Evolutionary conservation across 2,113 vertebrate genomes (phyloP), one percentile per base, ranked within the genome.

Genomic region (Tetrax tetrax): DNA sequence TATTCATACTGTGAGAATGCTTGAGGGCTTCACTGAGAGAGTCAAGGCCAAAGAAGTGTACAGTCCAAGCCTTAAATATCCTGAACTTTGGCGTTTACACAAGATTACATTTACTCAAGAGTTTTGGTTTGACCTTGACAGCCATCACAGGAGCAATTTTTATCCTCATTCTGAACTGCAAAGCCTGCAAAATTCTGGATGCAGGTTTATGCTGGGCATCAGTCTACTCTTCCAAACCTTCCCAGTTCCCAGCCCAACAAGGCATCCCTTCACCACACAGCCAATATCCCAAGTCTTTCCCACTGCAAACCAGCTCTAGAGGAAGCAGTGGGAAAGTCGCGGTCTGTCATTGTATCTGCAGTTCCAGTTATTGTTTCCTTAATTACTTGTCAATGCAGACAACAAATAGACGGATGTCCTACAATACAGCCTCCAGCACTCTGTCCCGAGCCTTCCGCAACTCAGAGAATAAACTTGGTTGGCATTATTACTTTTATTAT

Each of bases 361-460:
- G 94, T 97, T 98, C 77, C 95, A 95, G 95, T 97, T 98, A 94
- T 97, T 98, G 98, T 98, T 98, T 98, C 96, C 97, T 98, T 97
- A 97, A 98, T 97, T 95, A 90, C 95, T 76, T 61, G 71, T 97
- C 95, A 98, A 97, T 95, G 88, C 63, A 88, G 96, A 98, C 97
- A 97, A 97, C 91, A 97, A 97, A 97, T 92, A 97, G 91, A 96
- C 72, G 93, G 97, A 98, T 97, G 93, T 98, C 96, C 95, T 87
- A 96, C 97, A 98, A 98, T 97, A 96, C 96, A 97, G 75, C 80
- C 77, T 83, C 83, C 66, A 93, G 80, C 65, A 72, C 80, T 63
- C 90, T 72, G 66, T 75, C 89, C 81, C 1, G 4, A 92, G 77
- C 83, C 74, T 94, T 91, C 86, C 23, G 5, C 61, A 54, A 68